These are phyloP conservation scores for Urophycis tenuis DNA, from an alignment of 2,797 vertebrate species.

Conservation along the genomic window DNA sequence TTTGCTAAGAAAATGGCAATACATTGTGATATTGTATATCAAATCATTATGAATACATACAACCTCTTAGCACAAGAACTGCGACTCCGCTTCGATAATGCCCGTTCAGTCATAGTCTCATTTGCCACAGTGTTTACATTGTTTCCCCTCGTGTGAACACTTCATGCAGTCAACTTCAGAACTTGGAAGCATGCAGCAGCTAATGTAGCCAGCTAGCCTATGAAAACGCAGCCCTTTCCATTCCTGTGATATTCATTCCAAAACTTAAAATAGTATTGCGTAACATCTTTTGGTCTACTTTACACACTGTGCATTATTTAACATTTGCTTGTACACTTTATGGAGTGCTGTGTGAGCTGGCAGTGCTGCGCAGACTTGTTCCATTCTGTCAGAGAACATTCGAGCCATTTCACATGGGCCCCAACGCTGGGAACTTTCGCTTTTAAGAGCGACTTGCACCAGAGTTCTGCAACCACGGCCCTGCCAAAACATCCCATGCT, in stretches of 20 bases:
- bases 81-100: neutral
- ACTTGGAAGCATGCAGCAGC: neutral
- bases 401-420: constrained; percentile 58
- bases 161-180: neutral
- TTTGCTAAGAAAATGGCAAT: too few species aligned
- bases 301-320: neutral
- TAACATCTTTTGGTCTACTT: neutral
- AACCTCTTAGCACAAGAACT: neutral
- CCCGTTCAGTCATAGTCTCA: neutral
- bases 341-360: constrained; percentile 10
- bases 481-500: constrained; percentile 17
- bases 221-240: neutral
- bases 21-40: neutral
- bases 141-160: neutral
- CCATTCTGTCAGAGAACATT: constrained; percentile 59
- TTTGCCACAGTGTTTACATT: neutral
- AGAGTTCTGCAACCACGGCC: constrained; percentile 28
- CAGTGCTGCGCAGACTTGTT: constrained; percentile 62
- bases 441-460: constrained; percentile 26
- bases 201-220: neutral
- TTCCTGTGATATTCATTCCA: neutral
- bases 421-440: constrained; percentile 39
- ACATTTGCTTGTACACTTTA: neutral
- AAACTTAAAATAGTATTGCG: neutral
- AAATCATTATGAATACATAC: neutral